Evolutionary conservation across 2,797 vertebrate genomes (phyloP).

Genomic region (Pteropus rufus): DNA sequence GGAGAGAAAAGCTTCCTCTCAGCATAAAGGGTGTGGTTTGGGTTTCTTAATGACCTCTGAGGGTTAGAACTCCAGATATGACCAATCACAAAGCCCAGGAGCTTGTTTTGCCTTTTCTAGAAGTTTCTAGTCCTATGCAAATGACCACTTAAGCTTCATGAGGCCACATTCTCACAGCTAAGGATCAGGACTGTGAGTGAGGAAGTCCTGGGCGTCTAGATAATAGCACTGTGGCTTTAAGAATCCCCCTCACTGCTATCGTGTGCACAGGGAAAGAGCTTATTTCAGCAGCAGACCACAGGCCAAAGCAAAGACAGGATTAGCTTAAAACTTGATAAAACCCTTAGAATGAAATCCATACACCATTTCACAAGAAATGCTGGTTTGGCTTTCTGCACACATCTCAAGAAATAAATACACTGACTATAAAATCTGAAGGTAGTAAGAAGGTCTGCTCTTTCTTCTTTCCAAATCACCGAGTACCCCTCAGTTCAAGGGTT

Average conservation of each 20-base stretch:
- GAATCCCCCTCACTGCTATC: neutral
- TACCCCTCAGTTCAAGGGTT: neutral
- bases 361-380: neutral
- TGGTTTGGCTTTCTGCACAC: neutral
- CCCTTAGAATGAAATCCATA: neutral
- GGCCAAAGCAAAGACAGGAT: neutral
- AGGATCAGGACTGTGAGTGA: neutral
- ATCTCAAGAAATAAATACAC: neutral
- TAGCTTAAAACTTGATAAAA: neutral
- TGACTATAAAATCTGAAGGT: neutral
- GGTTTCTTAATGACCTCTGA: neutral
- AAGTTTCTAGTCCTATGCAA: neutral
- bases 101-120: neutral
- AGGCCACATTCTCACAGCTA: neutral
- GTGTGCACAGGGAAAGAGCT: neutral
- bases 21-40: neutral
- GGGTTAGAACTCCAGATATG: neutral
- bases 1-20: neutral
- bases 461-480: neutral
- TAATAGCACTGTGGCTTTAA: neutral
- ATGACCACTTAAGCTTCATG: neutral
- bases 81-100: neutral
- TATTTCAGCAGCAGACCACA: neutral
- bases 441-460: neutral
- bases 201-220: neutral